Base-by-base conservation (phyloP, 2,113 vertebrate genomes). In the Ceratotherium simum region DNA sequence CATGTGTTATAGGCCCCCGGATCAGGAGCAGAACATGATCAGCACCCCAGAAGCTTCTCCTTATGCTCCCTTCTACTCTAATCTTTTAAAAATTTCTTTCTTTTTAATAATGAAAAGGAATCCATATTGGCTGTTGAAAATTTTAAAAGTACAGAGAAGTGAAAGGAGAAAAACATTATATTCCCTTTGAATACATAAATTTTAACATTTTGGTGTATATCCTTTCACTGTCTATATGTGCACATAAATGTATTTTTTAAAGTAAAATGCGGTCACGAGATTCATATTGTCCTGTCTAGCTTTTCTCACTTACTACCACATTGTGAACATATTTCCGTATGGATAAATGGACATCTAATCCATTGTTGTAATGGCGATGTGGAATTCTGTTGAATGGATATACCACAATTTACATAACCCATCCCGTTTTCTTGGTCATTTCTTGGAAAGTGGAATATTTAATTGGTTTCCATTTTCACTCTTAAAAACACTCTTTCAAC, bases 21-120 rank as follows among this genome's bases (percentile, higher is more conserved):
- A 25, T 91, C 14, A 70, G 51, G 48, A 96, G 20, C 75, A 93
- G 56, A 87, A 67, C 21, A 51, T 85, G 70, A 54, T 42, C 79
- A 88, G 81, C n/a, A 33, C 96, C 17, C 42, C 62, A 23, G 65
- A 72, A 67, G 46, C 48, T 89, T 89, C 39, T 21, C 29, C 13
- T 31, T 60, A 4, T 87, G 9, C 20, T 31, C 64, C 29, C 21
- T 89, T 65, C 13, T 80, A 14, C 11, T 91, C 8, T 67, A 73
- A 46, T 79, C 58, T 79, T 95, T 94, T 29, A 65, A 94, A 82
- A 67, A 18, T 88, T 20, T 89, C 67, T 67, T 93, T 20, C 69
- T 76, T 92, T 95, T 93, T 18, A 88, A 20, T 69, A 94, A 93
- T 90, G 84, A 93, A 87, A 95, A 92, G 36, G 58, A 90, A 60